Evolutionary conservation across 1,140 invertebrate species (phyloP).

Genomic region (Drosophila rhopaloa): DNA sequence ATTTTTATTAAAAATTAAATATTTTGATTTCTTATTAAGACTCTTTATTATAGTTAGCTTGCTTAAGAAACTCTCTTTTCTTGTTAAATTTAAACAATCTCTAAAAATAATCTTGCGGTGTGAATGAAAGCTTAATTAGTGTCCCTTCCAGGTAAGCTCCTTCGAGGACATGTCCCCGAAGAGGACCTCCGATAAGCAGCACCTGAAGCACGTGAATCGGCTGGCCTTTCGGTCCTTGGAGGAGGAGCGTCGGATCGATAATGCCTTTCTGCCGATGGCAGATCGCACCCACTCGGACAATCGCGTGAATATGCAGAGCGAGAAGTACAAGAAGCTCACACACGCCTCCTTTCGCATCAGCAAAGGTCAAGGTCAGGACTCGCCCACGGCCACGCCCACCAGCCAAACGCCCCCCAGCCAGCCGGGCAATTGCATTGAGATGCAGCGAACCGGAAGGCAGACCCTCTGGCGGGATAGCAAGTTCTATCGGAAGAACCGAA

Average conservation of each 20-base stretch:
- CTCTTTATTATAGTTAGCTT: no score
- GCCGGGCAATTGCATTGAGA: slow-evolving; percentile 52
- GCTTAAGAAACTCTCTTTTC: background rate
- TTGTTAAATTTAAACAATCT: background rate
- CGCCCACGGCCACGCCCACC: slow-evolving; percentile 45
- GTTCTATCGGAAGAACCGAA: slow-evolving; percentile 83
- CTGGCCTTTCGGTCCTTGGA: slow-evolving; percentile 82
- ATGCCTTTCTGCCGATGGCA: slow-evolving; percentile 79
- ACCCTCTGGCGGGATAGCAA: slow-evolving; percentile 83
- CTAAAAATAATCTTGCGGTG: background rate
- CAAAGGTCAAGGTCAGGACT: slow-evolving; percentile 63
- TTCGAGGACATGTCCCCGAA: slow-evolving; percentile 84
- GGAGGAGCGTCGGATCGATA: slow-evolving; percentile 84
- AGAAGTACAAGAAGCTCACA: slow-evolving; percentile 84
- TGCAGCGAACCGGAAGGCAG: slow-evolving; percentile 70
- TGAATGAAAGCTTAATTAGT: slow-evolving; percentile 34
- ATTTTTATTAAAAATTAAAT: no score
- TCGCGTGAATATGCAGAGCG: slow-evolving; percentile 81
- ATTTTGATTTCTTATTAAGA: no score
- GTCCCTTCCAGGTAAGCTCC: slow-evolving; percentile 66
- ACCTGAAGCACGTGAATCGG: slow-evolving; percentile 80
- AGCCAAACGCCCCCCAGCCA: slow-evolving; percentile 56
- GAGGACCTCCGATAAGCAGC: slow-evolving; percentile 55
- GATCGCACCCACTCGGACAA: slow-evolving; percentile 84
- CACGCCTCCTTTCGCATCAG: slow-evolving; percentile 82